A percentile compares a stretch with the other conserved stretches of the same genome.
These are phyloP conservation scores for Pseudolycoriella hygida DNA, from an alignment of 2,888 invertebrate genomes.

Conservation along the genomic window DNA sequence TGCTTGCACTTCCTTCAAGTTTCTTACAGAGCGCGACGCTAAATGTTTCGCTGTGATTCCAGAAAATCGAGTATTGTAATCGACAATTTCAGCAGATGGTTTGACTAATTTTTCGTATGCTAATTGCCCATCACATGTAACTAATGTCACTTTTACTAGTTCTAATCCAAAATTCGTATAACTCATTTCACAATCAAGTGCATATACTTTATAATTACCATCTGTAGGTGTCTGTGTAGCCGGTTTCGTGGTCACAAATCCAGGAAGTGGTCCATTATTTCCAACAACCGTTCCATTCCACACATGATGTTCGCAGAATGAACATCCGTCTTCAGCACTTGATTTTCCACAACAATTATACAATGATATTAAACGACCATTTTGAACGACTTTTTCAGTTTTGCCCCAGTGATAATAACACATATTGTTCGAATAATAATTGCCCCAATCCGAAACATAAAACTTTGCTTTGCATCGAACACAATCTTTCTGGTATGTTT, in stretches of 20 bases:
- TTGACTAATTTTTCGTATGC: slow-evolving; percentile 74
- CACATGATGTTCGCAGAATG: slow-evolving; percentile 47
- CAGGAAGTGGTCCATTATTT: slow-evolving; percentile 53
- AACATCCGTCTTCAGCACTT: slow-evolving; percentile 42
- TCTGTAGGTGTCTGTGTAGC: slow-evolving; percentile 26
- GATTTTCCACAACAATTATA: slow-evolving; percentile 45
- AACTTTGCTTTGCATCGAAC: slow-evolving; percentile 57
- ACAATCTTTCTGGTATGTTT: slow-evolving; percentile 40
- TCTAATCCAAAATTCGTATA: slow-evolving; percentile 77
- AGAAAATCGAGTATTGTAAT: slow-evolving; percentile 90
- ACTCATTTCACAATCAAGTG: slow-evolving; percentile 95
- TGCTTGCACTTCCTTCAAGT: slow-evolving; percentile 62
- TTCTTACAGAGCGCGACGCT: slow-evolving; percentile 35
- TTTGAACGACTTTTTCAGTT: slow-evolving; percentile 32
- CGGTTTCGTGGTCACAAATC: slow-evolving; percentile 44
- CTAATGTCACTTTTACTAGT: slow-evolving; percentile 71
- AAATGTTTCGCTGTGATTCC: slow-evolving; percentile 63
- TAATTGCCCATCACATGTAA: slow-evolving; percentile 50
- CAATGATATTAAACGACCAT: slow-evolving; percentile 13
- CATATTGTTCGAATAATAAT: slow-evolving; percentile 51
- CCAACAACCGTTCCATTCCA: slow-evolving; percentile 57
- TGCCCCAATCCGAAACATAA: slow-evolving; percentile 47
- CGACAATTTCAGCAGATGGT: slow-evolving; percentile 68
- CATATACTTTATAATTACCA: slow-evolving; percentile 42
- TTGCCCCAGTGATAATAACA: slow-evolving; percentile 88